A percentile compares a stretch with the other conserved stretches of the same genome.
phyloP scores from a whole-genome alignment of 2,888 invertebrate genomes.

The Melangyna quadrimaculata region DNA sequence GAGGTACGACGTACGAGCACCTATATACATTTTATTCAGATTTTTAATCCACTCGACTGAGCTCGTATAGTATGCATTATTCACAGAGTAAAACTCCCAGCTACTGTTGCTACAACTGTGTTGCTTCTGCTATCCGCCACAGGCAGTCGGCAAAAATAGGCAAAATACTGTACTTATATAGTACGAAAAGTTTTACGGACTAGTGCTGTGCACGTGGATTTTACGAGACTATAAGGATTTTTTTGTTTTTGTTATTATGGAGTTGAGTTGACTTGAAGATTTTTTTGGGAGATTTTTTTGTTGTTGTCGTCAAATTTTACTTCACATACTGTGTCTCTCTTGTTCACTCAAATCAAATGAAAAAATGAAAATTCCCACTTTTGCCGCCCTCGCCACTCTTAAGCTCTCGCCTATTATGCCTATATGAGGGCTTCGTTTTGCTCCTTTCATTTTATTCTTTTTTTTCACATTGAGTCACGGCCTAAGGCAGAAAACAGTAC shows the following conservation, averaged over 20 bases:
- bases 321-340: conserved; percentile 17
- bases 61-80: conserved; percentile 66
- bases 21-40: conserved; percentile 55
- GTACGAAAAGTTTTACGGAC: neutral
- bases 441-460: neutral
- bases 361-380: conserved; percentile 69
- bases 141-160: conserved; percentile 25
- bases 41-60: conserved; percentile 70
- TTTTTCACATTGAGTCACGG: conserved; percentile 36
- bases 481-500: conserved; percentile 26
- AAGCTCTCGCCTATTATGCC: neutral
- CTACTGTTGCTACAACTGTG: conserved; percentile 32
- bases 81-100: conserved; percentile 57
- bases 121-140: conserved; percentile 39
- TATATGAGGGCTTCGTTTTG: neutral
- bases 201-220: conserved; percentile 65
- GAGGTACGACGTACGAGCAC: too few relatives aligned
- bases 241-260: too few relatives aligned
- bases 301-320: conserved; percentile 5
- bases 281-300: conserved; percentile 17
- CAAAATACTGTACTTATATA: neutral
- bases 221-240: conserved; percentile 50
- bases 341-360: conserved; percentile 64
- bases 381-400: conserved; percentile 56
- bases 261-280: neutral